Percentiles rank a stretch among this genome's conserved stretches.
These are phyloP conservation scores for Homarus gammarus DNA, from an alignment of 2,888 invertebrate species.

Conservation along the genomic window DNA sequence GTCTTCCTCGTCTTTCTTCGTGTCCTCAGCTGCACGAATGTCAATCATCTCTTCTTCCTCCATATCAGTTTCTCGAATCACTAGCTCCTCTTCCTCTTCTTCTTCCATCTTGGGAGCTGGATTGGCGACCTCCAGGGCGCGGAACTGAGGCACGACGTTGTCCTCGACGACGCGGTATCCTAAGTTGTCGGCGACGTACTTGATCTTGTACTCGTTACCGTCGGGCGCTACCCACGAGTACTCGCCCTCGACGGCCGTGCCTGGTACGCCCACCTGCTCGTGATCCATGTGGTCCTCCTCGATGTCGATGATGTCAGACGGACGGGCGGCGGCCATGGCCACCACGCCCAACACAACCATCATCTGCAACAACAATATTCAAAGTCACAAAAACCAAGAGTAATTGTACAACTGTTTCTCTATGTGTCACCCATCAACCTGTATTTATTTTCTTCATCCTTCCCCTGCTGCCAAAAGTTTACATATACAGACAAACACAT, in stretches of 20 bases:
- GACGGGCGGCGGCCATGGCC: slow-evolving; percentile 58
- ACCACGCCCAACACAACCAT: slow-evolving; percentile 34
- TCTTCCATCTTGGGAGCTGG: not conserved
- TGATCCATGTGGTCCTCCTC: slow-evolving; percentile 64
- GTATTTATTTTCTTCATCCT: no score
- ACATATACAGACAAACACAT: no score
- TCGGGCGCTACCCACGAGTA: slow-evolving; percentile 64
- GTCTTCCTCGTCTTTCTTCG: not conserved
- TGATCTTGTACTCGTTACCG: slow-evolving; percentile 61
- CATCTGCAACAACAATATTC: not conserved
- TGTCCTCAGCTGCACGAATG: not conserved
- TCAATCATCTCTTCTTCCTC: not conserved
- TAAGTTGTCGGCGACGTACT: slow-evolving; percentile 67
- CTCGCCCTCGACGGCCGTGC: slow-evolving; percentile 69
- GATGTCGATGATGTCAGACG: slow-evolving; percentile 68
- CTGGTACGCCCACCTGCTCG: slow-evolving; percentile 69
- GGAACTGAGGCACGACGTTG: not conserved
- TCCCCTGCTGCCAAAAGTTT: no score
- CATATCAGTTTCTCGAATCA: not conserved
- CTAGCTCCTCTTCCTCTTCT: slow-evolving; percentile 21
- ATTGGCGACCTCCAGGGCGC: not conserved
- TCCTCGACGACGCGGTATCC: slow-evolving; percentile 53
- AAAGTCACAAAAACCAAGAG: not conserved
- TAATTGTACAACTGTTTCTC: no score
- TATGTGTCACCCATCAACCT: no score